phyloP scores from a whole-genome alignment of 2,113 vertebrate genomes.

The Amphiprion percula region DNA sequence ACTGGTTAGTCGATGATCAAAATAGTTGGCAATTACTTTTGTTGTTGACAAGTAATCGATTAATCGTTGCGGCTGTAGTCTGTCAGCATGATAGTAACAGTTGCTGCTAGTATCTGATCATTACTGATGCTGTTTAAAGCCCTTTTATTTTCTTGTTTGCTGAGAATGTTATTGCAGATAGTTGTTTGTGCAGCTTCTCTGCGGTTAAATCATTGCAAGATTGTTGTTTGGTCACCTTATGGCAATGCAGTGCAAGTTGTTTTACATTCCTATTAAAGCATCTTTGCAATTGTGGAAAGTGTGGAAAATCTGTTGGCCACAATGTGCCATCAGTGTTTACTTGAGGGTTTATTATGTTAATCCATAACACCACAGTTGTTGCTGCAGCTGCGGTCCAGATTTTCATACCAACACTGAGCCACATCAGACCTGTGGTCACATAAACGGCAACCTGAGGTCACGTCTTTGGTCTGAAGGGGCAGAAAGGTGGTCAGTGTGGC shows the following conservation, averaged over 20 bases:
- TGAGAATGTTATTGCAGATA: too few species aligned
- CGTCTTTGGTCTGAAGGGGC: neutral
- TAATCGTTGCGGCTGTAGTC: neutral
- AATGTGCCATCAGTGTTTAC: neutral
- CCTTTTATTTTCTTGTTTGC: too few species aligned
- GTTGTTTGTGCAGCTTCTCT: neutral
- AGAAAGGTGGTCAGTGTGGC: conserved; percentile 22
- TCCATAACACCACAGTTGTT: neutral
- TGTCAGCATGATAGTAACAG: neutral
- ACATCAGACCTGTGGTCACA: neutral
- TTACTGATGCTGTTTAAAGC: too few species aligned
- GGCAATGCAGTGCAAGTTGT: neutral
- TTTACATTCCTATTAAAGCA: conserved; percentile 12
- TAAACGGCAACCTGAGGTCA: conserved; percentile 7
- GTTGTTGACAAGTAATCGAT: too few species aligned
- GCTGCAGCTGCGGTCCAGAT: neutral
- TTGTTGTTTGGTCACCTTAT: neutral
- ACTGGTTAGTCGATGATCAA: too few species aligned
- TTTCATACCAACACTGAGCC: neutral
- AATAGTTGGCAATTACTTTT: too few species aligned
- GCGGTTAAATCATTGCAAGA: neutral
- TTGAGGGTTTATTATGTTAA: neutral
- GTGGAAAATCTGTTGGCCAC: neutral
- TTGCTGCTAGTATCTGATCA: too few species aligned
- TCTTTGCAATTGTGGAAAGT: neutral